A percentile compares a stretch with the other conserved stretches of the same genome.
phyloP scores from a whole-genome alignment of 2,888 invertebrate species.

The Holacanthella duospinosa region DNA sequence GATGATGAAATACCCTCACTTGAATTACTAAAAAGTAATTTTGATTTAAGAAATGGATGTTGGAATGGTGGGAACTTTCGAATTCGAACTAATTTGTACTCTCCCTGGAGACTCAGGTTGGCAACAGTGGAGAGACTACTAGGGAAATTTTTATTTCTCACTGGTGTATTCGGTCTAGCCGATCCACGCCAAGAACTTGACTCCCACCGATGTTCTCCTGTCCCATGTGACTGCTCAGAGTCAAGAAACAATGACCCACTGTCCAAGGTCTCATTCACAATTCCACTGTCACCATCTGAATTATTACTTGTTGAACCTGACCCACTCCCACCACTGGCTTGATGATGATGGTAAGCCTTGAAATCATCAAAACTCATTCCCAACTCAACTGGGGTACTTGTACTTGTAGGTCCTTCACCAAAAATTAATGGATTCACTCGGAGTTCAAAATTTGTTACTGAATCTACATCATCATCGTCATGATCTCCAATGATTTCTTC shows the following conservation, averaged over 20 bases:
- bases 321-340: slow-evolving; percentile 41
- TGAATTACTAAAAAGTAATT: background rate
- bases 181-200: background rate
- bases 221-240: background rate
- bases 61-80: slow-evolving; percentile 1
- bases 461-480: slow-evolving; percentile 13
- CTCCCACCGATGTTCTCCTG: background rate
- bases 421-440: slow-evolving; percentile 50
- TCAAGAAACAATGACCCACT: slow-evolving; percentile 7
- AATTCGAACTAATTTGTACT: slow-evolving; percentile 33
- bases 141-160: background rate
- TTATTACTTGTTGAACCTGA: slow-evolving; percentile 25
- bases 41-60: background rate
- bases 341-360: slow-evolving; percentile 45
- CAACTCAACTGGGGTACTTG: background rate
- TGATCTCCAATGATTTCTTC: slow-evolving; percentile 10
- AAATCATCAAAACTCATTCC: slow-evolving; percentile 17
- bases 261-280: slow-evolving; percentile 46
- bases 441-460: slow-evolving; percentile 23
- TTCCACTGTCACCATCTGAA: slow-evolving; percentile 63
- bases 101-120: slow-evolving; percentile 17
- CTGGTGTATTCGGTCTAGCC: background rate
- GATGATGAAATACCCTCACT: background rate
- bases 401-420: slow-evolving; percentile 36
- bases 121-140: background rate